Percentiles rank a stretch among this genome's conserved stretches.
Conservation (phyloP, 2,797 vertebrate genomes). For the Channallabes apus region DNA sequence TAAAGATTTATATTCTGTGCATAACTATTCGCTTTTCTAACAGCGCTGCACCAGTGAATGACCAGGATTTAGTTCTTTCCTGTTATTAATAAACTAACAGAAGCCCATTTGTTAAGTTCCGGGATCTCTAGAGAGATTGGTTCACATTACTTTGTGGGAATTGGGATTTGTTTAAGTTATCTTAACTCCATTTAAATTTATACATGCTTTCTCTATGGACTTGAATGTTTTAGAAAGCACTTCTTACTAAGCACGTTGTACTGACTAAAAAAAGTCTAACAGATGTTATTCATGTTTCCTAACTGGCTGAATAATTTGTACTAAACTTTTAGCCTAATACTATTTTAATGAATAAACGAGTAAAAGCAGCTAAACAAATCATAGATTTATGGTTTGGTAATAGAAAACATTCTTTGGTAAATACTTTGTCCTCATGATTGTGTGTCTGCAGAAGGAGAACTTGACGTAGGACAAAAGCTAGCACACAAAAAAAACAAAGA, state of each 20-base stretch:
- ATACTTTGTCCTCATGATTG: not conserved
- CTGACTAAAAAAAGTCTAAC: not conserved
- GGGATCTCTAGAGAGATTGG: constrained; percentile 57
- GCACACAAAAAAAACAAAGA: not conserved
- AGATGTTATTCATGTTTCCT: not conserved
- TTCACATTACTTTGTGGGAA: constrained; percentile 15
- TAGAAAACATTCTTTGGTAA: not conserved
- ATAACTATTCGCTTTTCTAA: not conserved
- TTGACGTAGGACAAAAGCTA: not conserved
- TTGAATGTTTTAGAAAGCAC: not conserved
- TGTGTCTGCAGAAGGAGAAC: not conserved
- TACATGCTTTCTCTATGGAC: not conserved
- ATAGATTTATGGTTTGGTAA: not conserved
- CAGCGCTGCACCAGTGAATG: not conserved
- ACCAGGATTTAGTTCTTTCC: not conserved
- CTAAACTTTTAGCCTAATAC: no score
- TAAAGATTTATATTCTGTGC: not conserved
- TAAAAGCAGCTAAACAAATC: not conserved
- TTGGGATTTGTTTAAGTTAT: constrained; percentile 34
- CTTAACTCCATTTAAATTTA: constrained; percentile 22
- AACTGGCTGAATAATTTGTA: not conserved
- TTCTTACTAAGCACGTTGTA: not conserved
- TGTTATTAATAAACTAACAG: constrained; percentile 27
- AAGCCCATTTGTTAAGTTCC: constrained; percentile 32
- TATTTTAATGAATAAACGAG: not conserved